phyloP scores from a whole-genome alignment of 2,888 invertebrate species.

The Heliconius hortense region DNA sequence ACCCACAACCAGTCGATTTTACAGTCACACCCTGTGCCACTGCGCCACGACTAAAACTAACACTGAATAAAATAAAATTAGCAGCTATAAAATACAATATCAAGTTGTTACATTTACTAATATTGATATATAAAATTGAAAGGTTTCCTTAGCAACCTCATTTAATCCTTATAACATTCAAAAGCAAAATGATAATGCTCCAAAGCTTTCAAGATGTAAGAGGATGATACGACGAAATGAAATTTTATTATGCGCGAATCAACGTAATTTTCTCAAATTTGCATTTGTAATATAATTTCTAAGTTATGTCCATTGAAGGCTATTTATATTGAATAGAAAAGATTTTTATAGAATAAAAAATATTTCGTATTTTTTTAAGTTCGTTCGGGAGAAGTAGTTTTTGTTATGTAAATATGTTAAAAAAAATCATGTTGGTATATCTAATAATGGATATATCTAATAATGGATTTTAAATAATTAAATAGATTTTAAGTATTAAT shows the following conservation, averaged over 20 bases:
- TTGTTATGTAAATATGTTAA: too few relatives aligned
- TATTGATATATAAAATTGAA: slow-evolving; percentile 10
- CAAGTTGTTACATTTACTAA: neutral
- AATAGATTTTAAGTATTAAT: too few relatives aligned
- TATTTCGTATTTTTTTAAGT: neutral
- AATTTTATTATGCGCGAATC: slow-evolving; percentile 31
- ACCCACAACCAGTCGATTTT: too few relatives aligned
- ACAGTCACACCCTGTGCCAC: too few relatives aligned
- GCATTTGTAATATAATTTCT: slow-evolving; percentile 21
- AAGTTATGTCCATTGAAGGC: slow-evolving; percentile 15
- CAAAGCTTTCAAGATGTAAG: slow-evolving; percentile 29
- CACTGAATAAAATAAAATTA: too few relatives aligned
- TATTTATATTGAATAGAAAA: slow-evolving; percentile 12
- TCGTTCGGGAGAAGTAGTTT: neutral
- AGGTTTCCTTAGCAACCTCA: slow-evolving; percentile 19
- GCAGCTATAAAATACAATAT: neutral
- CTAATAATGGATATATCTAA: neutral
- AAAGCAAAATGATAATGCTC: slow-evolving; percentile 29
- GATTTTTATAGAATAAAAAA: neutral
- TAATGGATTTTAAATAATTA: neutral
- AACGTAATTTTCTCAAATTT: slow-evolving; percentile 23
- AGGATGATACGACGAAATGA: slow-evolving; percentile 32
- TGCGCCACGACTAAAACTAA: too few relatives aligned
- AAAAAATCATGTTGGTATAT: too few relatives aligned
- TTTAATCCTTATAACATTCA: slow-evolving; percentile 23